Evolutionary conservation across 2,797 vertebrate genomes (phyloP).

Genomic region (Zenarchopterus dispar): DNA sequence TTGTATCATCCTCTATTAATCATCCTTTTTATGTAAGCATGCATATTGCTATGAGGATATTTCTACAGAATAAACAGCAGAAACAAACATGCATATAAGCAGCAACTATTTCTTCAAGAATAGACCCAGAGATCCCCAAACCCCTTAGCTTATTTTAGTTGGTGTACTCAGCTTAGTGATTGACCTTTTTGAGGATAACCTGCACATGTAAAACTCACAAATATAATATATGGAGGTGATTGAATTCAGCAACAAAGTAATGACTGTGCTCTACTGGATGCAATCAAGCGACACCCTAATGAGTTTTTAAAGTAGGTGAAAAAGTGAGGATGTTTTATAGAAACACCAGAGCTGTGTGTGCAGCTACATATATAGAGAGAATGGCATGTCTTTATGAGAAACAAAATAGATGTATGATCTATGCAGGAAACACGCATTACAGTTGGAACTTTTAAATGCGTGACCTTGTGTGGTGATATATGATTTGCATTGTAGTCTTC

Average conservation of each 20-base stretch:
- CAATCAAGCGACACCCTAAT: not conserved
- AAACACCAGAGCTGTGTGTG: slow-evolving; percentile 10
- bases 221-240: not conserved
- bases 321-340: slow-evolving; percentile 1
- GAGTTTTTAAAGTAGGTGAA: slow-evolving; percentile 1
- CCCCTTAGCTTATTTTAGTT: slow-evolving; percentile 57
- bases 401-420: not conserved
- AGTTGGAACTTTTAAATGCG: slow-evolving; percentile 4
- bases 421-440: slow-evolving; percentile 20
- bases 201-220: slow-evolving; percentile 31
- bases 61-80: slow-evolving; percentile 57
- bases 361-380: slow-evolving; percentile 22
- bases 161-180: slow-evolving; percentile 52
- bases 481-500: slow-evolving; percentile 58
- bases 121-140: slow-evolving; percentile 13
- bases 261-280: slow-evolving; percentile 8
- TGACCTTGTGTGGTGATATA: slow-evolving; percentile 1
- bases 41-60: slow-evolving; percentile 55
- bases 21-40: slow-evolving; percentile 64
- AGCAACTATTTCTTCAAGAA: slow-evolving; percentile 39
- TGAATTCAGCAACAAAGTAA: not conserved
- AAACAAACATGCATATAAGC: slow-evolving; percentile 67
- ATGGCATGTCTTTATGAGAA: not conserved
- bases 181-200: slow-evolving; percentile 18
- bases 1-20: slow-evolving; percentile 41